Conservation (phyloP, 64 coral and sea anemone genomes). For the Dendrophyllia cribrosa region DNA sequence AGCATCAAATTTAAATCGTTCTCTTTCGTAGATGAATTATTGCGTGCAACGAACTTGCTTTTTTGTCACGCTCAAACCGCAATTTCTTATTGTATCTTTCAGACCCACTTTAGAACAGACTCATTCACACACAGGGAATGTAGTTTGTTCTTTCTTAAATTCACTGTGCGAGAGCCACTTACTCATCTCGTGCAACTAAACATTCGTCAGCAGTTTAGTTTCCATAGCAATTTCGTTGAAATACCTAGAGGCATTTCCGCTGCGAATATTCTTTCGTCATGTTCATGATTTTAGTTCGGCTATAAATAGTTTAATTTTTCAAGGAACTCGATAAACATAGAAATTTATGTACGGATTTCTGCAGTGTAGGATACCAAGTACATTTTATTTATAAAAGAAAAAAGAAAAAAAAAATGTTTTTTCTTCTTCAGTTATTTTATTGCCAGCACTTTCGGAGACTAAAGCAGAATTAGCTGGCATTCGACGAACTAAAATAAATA, state of each 20-base stretch:
- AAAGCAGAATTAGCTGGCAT: too few species aligned
- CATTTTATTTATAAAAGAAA: too few species aligned
- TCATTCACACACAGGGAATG: not conserved
- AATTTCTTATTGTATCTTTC: conserved; percentile 3
- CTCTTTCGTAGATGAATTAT: not conserved
- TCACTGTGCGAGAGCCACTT: not conserved
- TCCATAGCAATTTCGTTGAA: not conserved
- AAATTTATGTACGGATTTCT: too few species aligned
- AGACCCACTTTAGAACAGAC: not conserved
- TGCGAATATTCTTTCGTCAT: not conserved
- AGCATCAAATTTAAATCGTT: not conserved
- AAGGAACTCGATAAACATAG: too few species aligned
- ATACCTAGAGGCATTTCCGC: not conserved
- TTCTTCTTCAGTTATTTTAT: too few species aligned
- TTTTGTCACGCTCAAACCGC: not conserved
- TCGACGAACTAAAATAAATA: too few species aligned
- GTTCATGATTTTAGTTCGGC: not conserved
- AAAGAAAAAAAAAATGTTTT: too few species aligned
- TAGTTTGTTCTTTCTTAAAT: not conserved
- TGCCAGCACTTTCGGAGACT: too few species aligned
- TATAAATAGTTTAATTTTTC: not conserved
- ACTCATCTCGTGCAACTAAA: not conserved
- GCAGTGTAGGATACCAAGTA: too few species aligned
- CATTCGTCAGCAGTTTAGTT: conserved; percentile 8
- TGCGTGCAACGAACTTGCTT: not conserved